Evolutionary conservation across 2,113 vertebrate genomes (phyloP).

Genomic region (Suricata suricatta): DNA sequence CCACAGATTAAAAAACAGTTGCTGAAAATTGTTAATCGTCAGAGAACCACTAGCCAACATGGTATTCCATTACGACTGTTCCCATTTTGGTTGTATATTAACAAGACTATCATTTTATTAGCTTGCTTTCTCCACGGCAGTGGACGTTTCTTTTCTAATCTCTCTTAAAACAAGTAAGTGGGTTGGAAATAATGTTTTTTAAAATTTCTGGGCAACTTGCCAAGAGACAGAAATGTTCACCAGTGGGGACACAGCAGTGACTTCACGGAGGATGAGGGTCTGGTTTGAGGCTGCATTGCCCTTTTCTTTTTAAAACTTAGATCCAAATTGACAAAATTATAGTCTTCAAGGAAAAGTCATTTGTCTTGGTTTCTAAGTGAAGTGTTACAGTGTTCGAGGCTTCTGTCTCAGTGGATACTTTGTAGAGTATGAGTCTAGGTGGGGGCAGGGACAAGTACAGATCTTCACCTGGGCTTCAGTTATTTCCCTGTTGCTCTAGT

Average conservation of each 20-base stretch:
- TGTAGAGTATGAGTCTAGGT: not conserved
- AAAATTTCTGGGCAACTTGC: not conserved
- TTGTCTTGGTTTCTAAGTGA: not conserved
- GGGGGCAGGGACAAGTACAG: not conserved
- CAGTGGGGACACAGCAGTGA: not conserved
- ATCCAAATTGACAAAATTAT: not conserved
- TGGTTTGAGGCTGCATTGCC: not conserved
- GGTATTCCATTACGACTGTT: not conserved
- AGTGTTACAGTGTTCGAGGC: not conserved
- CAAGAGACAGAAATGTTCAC: not conserved
- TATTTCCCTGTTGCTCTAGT: not conserved
- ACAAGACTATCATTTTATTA: not conserved
- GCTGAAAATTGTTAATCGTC: not conserved
- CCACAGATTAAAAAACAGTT: not conserved
- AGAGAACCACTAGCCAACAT: not conserved
- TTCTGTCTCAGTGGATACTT: not conserved
- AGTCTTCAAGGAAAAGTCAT: not conserved
- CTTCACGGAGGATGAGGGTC: not conserved
- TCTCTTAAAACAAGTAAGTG: not conserved
- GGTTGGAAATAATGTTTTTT: conserved; percentile 1
- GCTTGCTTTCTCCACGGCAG: not conserved
- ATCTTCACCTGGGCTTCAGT: not conserved
- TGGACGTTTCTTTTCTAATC: not conserved
- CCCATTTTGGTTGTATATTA: not conserved
- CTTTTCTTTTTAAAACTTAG: not conserved